Conservation (phyloP, 2,113 vertebrate species). For the Protomyctophum bolini region DNA sequence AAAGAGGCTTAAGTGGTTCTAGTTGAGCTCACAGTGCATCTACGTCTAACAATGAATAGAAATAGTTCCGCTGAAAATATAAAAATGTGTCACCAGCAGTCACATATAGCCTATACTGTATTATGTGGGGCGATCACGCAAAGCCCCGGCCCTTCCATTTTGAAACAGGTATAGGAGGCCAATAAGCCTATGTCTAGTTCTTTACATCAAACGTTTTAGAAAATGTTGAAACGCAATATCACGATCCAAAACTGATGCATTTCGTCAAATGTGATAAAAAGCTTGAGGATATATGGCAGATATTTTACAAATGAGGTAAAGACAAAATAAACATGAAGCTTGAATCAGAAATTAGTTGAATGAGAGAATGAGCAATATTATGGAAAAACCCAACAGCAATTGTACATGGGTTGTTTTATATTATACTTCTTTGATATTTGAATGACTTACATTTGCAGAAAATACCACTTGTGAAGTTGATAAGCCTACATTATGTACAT, state of each 20-base stretch:
- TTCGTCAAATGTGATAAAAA: background rate
- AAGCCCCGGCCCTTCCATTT: no score
- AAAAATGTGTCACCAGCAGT: background rate
- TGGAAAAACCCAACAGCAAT: no score
- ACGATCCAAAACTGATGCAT: no score
- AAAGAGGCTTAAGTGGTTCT: no score
- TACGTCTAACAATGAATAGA: slow-evolving; percentile 33
- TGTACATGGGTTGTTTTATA: no score
- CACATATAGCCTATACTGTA: background rate
- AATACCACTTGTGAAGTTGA: slow-evolving; percentile 33
- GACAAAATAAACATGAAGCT: background rate
- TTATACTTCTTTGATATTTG: slow-evolving; percentile 71
- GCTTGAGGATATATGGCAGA: background rate
- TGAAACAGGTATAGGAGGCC: slow-evolving; percentile 8
- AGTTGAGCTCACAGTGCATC: slow-evolving; percentile 38
- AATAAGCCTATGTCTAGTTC: background rate
- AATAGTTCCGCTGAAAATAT: slow-evolving; percentile 27
- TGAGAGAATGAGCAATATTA: no score
- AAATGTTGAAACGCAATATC: background rate
- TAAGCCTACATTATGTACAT: no score
- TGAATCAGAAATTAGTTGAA: slow-evolving; percentile 44
- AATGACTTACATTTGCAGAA: slow-evolving; percentile 60
- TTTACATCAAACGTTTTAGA: background rate
- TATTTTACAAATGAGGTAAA: background rate
- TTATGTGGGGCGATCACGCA: no score